Percentiles rank a stretch among this genome's conserved stretches.
These are phyloP conservation scores for Typhlichthys subterraneus DNA, from an alignment of 2,797 vertebrate genomes.

Conservation along the genomic window DNA sequence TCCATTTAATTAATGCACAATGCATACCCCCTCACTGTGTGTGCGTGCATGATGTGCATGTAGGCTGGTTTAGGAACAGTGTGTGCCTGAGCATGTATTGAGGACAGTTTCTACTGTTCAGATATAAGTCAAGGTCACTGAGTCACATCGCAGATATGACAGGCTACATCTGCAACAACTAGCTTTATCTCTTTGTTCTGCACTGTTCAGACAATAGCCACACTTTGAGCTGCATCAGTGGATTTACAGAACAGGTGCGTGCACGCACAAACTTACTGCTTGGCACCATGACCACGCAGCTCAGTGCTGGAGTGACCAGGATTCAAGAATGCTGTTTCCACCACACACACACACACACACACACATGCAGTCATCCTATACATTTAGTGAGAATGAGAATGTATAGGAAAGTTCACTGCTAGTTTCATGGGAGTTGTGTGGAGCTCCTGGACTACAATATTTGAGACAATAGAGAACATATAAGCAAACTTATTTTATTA, in stretches of 20 bases:
- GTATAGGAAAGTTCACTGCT: too few relatives aligned
- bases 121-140: slow-evolving; percentile 41
- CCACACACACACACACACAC: slow-evolving; percentile 1
- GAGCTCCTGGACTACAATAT: too few relatives aligned
- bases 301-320: too few relatives aligned
- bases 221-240: neutral
- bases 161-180: neutral
- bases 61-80: slow-evolving; percentile 6
- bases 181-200: slow-evolving; percentile 22
- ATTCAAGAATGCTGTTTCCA: neutral
- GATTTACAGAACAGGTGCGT: neutral
- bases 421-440: too few relatives aligned
- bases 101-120: slow-evolving; percentile 28
- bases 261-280: neutral
- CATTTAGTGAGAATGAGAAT: too few relatives aligned
- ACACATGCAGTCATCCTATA: neutral
- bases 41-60: slow-evolving; percentile 5
- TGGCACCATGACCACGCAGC: too few relatives aligned
- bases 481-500: slow-evolving; percentile 54
- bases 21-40: neutral
- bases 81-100: neutral
- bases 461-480: too few relatives aligned
- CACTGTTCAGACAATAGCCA: neutral
- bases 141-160: slow-evolving; percentile 29
- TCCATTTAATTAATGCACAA: neutral